Evolutionary conservation across 2,797 vertebrate species (phyloP).

Genomic region (Anableps anableps): DNA sequence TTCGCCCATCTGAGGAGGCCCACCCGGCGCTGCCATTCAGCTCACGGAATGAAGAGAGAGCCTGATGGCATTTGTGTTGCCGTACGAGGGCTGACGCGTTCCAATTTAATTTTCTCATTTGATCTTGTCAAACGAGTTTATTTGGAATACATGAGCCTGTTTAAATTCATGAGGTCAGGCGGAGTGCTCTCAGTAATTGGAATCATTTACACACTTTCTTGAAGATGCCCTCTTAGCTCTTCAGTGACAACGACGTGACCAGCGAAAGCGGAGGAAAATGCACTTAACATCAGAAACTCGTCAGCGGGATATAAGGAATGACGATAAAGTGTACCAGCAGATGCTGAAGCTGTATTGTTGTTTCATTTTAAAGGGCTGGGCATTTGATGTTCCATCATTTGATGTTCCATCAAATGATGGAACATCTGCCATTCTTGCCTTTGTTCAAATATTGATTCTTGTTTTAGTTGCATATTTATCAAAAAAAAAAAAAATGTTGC

Average conservation of each 20-base stretch:
- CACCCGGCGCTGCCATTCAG: conserved; percentile 14
- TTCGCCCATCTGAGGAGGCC: conserved; percentile 9
- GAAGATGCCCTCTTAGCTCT: conserved; percentile 34
- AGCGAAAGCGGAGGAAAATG: conserved; percentile 5
- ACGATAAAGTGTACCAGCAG: not conserved
- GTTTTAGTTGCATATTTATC: not conserved
- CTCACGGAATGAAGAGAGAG: conserved; percentile 23
- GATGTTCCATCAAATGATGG: too few relatives aligned
- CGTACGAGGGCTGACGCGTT: conserved; percentile 24
- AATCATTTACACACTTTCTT: conserved; percentile 60
- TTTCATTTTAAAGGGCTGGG: not conserved
- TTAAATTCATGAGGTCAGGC: conserved; percentile 77
- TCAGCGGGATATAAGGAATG: not conserved
- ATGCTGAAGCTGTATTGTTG: not conserved
- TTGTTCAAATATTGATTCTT: not conserved
- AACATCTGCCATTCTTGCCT: not conserved
- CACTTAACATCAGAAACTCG: not conserved
- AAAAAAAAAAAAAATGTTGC: not conserved
- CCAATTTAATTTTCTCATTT: conserved; percentile 67
- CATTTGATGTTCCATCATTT: too few relatives aligned
- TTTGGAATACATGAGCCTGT: conserved; percentile 76
- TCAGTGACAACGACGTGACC: conserved; percentile 27
- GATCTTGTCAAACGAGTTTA: conserved; percentile 54
- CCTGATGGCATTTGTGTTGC: conserved; percentile 28
- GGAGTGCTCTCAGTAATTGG: conserved; percentile 60